phyloP scores from a whole-genome alignment of 1,140 invertebrate species.

The Drosophila parvula region DNA sequence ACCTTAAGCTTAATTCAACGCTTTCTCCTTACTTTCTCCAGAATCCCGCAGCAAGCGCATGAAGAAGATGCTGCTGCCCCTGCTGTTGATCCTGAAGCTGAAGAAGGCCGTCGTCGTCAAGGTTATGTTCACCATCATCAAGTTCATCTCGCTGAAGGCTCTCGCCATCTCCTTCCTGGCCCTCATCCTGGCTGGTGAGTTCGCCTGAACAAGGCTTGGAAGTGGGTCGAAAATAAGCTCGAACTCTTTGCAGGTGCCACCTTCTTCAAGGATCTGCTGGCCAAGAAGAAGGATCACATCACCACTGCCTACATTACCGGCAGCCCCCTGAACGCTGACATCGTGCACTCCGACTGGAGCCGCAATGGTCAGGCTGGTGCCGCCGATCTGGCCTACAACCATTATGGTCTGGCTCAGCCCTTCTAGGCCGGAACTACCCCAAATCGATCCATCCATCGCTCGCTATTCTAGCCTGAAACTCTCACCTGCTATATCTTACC shows the following conservation, averaged over 20 bases:
- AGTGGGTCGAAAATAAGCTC: constrained; percentile 24
- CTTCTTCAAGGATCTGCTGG: constrained; percentile 83
- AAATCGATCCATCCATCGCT: constrained; percentile 31
- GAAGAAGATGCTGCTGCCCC: constrained; percentile 87
- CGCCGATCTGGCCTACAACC: constrained; percentile 81
- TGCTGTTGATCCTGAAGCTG: constrained; percentile 87
- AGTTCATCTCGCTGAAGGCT: constrained; percentile 87
- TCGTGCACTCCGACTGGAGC: constrained; percentile 83
- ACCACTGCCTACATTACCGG: constrained; percentile 84
- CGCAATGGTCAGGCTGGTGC: constrained; percentile 81
- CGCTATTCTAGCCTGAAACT: constrained; percentile 22
- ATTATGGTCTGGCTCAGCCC: constrained; percentile 82
- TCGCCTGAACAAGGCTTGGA: not conserved
- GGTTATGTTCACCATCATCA: constrained; percentile 86
- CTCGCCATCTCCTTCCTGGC: constrained; percentile 87
- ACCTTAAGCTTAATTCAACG: constrained; percentile 3
- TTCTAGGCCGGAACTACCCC: constrained; percentile 56
- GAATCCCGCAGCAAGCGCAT: constrained; percentile 86
- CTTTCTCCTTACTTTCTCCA: constrained; percentile 68
- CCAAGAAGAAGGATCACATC: constrained; percentile 84
- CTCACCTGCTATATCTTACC: constrained; percentile 32
- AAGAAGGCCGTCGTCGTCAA: constrained; percentile 87
- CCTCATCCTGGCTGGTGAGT: constrained; percentile 85
- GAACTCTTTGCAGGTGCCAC: constrained; percentile 64
- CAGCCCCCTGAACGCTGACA: constrained; percentile 83